These are phyloP conservation scores for Parnassius smintheus DNA, from an alignment of 2,888 invertebrate genomes.

Conservation along the genomic window DNA sequence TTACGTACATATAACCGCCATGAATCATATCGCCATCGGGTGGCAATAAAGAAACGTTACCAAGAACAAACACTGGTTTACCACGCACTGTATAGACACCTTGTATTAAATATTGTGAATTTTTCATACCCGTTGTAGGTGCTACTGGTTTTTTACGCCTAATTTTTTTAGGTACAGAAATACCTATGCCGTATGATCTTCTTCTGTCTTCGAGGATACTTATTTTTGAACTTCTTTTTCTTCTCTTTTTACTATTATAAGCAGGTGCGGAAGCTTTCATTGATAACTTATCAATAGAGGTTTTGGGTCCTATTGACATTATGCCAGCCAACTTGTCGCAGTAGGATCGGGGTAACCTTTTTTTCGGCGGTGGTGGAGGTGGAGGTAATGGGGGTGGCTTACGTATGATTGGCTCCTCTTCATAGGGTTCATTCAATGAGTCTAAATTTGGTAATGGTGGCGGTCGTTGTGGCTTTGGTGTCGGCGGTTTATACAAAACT, in stretches of 20 bases:
- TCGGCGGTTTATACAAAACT: constrained; percentile 46
- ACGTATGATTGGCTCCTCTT: constrained; percentile 51
- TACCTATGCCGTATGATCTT: constrained; percentile 57
- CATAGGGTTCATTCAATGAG: constrained; percentile 58
- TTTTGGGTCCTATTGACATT: constrained; percentile 42
- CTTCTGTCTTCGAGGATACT: constrained; percentile 45
- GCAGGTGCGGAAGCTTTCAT: constrained; percentile 40
- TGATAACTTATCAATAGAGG: constrained; percentile 37
- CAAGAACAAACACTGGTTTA: constrained; percentile 53
- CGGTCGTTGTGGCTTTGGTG: constrained; percentile 42
- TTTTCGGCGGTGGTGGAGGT: constrained; percentile 64
- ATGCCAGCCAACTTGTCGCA: constrained; percentile 64
- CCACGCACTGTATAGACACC: constrained; percentile 55
- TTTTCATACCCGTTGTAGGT: constrained; percentile 54
- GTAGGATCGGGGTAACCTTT: constrained; percentile 48
- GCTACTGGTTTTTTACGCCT: constrained; percentile 46
- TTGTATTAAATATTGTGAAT: constrained; percentile 56
- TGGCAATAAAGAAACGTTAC: constrained; percentile 51
- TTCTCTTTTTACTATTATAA: constrained; percentile 34
- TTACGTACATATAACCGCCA: constrained; percentile 51
- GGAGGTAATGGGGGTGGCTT: constrained; percentile 55
- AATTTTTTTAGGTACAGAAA: constrained; percentile 35
- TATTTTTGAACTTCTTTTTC: constrained; percentile 40
- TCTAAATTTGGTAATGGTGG: constrained; percentile 62
- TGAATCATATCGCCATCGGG: constrained; percentile 61